Percentiles rank a stretch among this genome's conserved stretches.
phyloP scores from a whole-genome alignment of 2,113 vertebrate genomes.

The Lota lota region DNA sequence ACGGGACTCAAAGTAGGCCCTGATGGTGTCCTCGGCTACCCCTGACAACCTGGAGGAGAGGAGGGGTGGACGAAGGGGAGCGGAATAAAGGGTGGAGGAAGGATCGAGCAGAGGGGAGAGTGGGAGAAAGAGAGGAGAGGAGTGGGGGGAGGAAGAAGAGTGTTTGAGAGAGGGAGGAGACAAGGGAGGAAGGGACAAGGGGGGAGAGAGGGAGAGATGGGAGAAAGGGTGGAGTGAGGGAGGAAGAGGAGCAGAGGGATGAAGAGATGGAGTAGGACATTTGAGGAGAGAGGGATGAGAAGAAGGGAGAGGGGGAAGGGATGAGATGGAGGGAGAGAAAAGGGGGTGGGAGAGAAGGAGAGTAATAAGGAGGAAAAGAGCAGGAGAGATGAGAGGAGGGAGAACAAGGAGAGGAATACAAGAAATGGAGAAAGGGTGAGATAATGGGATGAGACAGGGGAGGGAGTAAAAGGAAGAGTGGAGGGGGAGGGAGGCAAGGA shows the following conservation, averaged over 20 bases:
- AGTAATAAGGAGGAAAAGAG: neutral
- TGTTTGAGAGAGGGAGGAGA: neutral
- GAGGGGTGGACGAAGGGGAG: too few relatives aligned
- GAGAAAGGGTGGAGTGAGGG: too few relatives aligned
- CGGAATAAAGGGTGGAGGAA: neutral
- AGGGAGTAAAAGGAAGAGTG: neutral
- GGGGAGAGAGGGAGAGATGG: too few relatives aligned
- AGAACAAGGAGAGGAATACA: too few relatives aligned
- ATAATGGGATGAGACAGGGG: too few relatives aligned
- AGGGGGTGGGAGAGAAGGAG: too few relatives aligned
- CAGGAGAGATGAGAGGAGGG: too few relatives aligned
- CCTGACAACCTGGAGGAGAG: conserved; percentile 76
- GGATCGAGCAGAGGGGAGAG: neutral
- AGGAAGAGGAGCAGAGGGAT: too few relatives aligned
- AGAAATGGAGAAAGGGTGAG: neutral
- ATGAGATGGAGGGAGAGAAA: too few relatives aligned
- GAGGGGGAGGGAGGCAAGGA: neutral
- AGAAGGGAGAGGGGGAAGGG: too few relatives aligned
- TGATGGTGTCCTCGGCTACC: conserved; percentile 89
- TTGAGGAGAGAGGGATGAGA: too few relatives aligned
- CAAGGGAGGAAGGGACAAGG: neutral
- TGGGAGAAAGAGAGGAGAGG: neutral
- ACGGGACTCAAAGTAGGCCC: conserved; percentile 87
- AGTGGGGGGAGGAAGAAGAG: neutral
- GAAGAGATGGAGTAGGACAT: too few relatives aligned